phyloP scores from a whole-genome alignment of 2,113 vertebrate species.

The Petrocephalus microphthalmus region DNA sequence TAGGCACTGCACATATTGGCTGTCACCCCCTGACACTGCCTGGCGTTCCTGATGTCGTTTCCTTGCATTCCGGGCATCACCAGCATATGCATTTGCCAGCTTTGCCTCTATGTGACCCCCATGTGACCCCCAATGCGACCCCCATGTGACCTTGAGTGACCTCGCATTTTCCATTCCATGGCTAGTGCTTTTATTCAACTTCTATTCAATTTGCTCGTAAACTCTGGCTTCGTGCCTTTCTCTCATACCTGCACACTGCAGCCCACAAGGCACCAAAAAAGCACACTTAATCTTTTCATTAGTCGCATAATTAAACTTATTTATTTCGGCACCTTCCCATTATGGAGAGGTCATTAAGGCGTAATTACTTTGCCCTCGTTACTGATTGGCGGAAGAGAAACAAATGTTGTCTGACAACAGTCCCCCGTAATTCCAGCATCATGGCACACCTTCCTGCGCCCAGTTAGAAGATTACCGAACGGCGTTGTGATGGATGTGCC shows the following conservation, averaged over 20 bases:
- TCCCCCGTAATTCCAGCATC: neutral
- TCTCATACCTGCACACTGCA: neutral
- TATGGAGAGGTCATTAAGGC: neutral
- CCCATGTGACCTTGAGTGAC: neutral
- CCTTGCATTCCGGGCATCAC: neutral
- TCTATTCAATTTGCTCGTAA: neutral
- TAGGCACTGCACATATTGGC: neutral
- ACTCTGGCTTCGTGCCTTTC: neutral
- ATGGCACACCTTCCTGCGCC: neutral
- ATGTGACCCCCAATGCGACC: neutral
- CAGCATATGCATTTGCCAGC: neutral
- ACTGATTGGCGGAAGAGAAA: neutral
- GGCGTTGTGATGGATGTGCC: neutral
- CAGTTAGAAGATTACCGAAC: neutral
- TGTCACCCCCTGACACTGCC: neutral
- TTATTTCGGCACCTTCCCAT: neutral
- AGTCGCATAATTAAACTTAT: neutral
- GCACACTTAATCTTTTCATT: neutral
- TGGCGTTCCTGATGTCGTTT: neutral
- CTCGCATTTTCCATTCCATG: neutral
- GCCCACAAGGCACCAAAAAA: neutral
- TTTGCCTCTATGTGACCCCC: neutral
- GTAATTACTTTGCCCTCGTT: slow-evolving; percentile 11
- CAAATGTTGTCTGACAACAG: neutral
- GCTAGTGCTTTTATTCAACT: neutral